Conservation (phyloP, 2,888 invertebrate genomes). For the Apamea monoglypha region DNA sequence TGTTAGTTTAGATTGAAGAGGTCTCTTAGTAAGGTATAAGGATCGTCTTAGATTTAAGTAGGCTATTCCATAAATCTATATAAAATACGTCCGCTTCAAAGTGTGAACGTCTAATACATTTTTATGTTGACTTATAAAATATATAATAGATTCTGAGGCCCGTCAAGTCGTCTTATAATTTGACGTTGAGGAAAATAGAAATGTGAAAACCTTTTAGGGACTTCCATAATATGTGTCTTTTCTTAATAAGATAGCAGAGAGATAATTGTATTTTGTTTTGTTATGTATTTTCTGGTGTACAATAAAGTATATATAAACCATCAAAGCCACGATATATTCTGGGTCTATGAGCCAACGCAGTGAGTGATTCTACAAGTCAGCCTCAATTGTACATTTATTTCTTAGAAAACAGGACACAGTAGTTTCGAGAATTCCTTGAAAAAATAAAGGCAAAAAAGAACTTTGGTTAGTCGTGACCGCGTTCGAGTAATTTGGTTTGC, state of each 20-base stretch:
- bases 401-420: slow-evolving; percentile 35
- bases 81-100: slow-evolving; percentile 46
- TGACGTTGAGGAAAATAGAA: slow-evolving; percentile 20
- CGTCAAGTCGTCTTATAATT: slow-evolving; percentile 25
- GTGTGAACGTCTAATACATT: slow-evolving; percentile 59
- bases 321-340: background rate
- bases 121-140: no score
- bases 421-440: slow-evolving; percentile 48
- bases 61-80: slow-evolving; percentile 60
- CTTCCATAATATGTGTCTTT: background rate
- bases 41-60: slow-evolving; percentile 57
- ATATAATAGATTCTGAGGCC: slow-evolving; percentile 41
- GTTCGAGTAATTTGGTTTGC: slow-evolving; percentile 75
- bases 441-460: slow-evolving; percentile 61
- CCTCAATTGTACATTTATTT: slow-evolving; percentile 40
- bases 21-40: slow-evolving; percentile 56
- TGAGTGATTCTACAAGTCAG: slow-evolving; percentile 8
- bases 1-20: slow-evolving; percentile 59
- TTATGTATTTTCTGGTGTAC: no score
- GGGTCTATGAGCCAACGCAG: background rate
- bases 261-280: no score
- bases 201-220: slow-evolving; percentile 15
- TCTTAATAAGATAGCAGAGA: background rate
- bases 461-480: slow-evolving; percentile 69
- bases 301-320: no score